Percentiles rank a stretch among this genome's conserved stretches.
phyloP scores from a whole-genome alignment of 2,113 vertebrate species.

The Agapornis roseicollis region DNA sequence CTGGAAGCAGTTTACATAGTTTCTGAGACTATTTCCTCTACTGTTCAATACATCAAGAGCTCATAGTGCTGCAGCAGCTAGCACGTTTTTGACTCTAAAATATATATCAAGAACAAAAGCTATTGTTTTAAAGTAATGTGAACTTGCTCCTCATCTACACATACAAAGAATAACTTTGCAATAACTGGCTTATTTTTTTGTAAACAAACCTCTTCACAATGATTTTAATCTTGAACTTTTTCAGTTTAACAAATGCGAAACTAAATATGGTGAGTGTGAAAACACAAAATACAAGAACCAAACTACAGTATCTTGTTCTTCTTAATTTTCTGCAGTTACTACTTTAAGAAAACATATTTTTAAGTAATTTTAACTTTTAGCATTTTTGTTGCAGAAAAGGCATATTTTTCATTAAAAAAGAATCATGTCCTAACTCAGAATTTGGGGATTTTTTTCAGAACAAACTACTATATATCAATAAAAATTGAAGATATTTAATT shows the following conservation, averaged over 20 bases:
- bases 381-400: neutral
- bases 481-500: neutral
- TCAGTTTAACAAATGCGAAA: neutral
- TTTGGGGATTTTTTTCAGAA: neutral
- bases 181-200: neutral
- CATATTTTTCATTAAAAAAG: neutral
- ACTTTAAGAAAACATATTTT: neutral
- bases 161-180: neutral
- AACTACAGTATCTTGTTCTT: neutral
- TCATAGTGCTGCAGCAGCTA: neutral
- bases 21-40: conserved; percentile 14
- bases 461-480: neutral
- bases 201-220: neutral
- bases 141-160: neutral
- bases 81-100: neutral
- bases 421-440: neutral
- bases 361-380: neutral
- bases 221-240: neutral
- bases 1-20: neutral
- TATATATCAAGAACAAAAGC: neutral
- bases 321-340: neutral
- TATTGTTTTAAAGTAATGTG: neutral
- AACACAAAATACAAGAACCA: neutral
- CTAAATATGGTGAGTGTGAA: neutral
- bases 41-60: neutral